A percentile compares a stretch with the other conserved stretches of the same genome.
Conservation (phyloP, 2,797 vertebrate genomes). For the Sus cebifrons region DNA sequence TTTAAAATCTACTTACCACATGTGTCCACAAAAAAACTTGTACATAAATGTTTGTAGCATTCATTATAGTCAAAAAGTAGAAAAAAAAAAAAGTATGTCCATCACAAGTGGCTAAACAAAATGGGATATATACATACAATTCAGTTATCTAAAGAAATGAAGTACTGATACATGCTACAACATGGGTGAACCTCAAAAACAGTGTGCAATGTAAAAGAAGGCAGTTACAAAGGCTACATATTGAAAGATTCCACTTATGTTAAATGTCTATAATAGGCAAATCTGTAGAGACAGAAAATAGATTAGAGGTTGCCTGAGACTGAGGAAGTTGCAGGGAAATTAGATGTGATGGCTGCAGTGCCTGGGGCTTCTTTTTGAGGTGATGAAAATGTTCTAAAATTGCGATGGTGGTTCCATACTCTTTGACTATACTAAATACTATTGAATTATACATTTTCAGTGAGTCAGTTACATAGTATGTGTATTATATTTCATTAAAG, state of each 20-base stretch:
- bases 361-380: background rate
- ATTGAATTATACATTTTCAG: background rate
- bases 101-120: background rate
- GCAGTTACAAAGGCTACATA: background rate
- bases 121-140: background rate
- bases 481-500: background rate
- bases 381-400: slow-evolving; percentile 12
- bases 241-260: background rate
- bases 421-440: background rate
- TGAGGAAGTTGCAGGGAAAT: background rate
- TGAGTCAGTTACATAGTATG: background rate
- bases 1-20: slow-evolving; percentile 12
- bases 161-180: background rate
- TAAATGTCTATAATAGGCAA: background rate
- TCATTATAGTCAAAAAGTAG: slow-evolving; percentile 1
- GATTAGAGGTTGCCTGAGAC: background rate
- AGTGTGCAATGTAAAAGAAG: slow-evolving; percentile 1
- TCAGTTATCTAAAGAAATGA: background rate
- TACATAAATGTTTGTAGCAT: background rate
- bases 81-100: background rate
- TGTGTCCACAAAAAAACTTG: background rate
- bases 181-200: background rate
- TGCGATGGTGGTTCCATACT: background rate
- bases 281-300: background rate
- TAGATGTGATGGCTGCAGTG: background rate